Conservation (phyloP, 2,888 invertebrate genomes). For the Cephus sareptanus region DNA sequence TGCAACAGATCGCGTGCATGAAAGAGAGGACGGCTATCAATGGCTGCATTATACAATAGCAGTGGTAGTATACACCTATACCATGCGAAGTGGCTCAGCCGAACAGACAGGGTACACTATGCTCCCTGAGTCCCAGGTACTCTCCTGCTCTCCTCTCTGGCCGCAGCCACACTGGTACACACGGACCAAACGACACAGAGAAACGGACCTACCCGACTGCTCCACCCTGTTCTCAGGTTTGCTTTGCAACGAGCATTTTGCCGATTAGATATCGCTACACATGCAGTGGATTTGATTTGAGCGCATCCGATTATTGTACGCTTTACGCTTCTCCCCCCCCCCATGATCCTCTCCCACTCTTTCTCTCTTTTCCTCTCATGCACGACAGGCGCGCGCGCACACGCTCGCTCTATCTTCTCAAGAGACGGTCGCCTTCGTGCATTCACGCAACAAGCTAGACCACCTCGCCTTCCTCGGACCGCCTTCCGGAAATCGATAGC, state of each 20-base stretch:
- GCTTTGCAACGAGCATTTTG: slow-evolving; percentile 47
- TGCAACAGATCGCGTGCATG: slow-evolving; percentile 63
- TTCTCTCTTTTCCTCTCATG: too few relatives aligned
- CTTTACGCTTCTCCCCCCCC: not conserved
- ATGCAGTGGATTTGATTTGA: slow-evolving; percentile 33
- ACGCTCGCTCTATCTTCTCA: slow-evolving; percentile 1
- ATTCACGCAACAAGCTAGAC: not conserved
- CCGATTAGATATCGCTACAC: slow-evolving; percentile 55
- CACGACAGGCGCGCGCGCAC: slow-evolving; percentile 20
- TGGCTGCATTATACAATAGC: slow-evolving; percentile 62
- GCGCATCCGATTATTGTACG: slow-evolving; percentile 36
- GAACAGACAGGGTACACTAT: slow-evolving; percentile 3
- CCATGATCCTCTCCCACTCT: slow-evolving; percentile 1
- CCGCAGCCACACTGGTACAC: not conserved
- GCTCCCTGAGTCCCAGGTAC: not conserved
- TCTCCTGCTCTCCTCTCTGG: not conserved
- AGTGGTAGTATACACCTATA: slow-evolving; percentile 30
- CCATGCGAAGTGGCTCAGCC: not conserved
- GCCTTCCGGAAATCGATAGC: not conserved
- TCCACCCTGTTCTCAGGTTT: slow-evolving; percentile 34
- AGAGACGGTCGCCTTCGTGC: not conserved
- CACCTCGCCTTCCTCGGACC: not conserved
- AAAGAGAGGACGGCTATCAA: slow-evolving; percentile 63
- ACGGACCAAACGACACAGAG: not conserved
- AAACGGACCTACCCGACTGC: not conserved